These are phyloP conservation scores for Orthosia cruda DNA, from an alignment of 2,888 invertebrate genomes.

Conservation along the genomic window DNA sequence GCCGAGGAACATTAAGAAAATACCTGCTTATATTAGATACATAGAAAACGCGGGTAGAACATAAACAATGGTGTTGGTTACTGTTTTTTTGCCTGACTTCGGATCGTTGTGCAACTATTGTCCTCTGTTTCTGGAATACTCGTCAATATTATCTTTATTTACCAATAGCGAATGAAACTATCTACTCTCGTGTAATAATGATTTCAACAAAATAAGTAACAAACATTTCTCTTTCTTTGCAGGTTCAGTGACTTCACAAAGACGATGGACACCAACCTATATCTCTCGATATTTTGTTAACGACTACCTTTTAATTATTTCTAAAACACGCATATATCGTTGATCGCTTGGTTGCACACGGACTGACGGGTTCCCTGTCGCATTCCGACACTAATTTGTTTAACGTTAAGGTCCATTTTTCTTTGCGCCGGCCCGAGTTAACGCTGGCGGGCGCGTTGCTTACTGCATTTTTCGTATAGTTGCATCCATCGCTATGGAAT, in stretches of 20 bases:
- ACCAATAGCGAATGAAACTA: too few relatives aligned
- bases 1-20: too few relatives aligned
- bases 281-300: constrained; percentile 78
- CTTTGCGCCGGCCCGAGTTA: constrained; percentile 80
- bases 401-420: constrained; percentile 88
- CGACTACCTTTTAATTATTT: constrained; percentile 78
- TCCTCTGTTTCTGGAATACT: too few relatives aligned
- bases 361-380: constrained; percentile 84
- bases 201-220: constrained; percentile 10
- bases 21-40: too few relatives aligned
- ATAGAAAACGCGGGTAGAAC: too few relatives aligned
- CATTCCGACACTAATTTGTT: constrained; percentile 89
- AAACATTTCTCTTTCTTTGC: constrained; percentile 49
- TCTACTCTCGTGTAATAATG: too few relatives aligned
- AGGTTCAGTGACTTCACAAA: constrained; percentile 82
- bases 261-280: constrained; percentile 72
- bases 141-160: too few relatives aligned
- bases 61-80: too few relatives aligned
- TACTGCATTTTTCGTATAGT: constrained; percentile 50
- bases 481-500: constrained; percentile 60
- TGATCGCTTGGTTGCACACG: constrained; percentile 87
- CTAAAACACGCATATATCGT: constrained; percentile 84
- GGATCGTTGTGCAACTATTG: too few relatives aligned
- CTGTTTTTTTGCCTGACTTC: too few relatives aligned
- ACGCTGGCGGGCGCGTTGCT: constrained; percentile 59